A percentile compares a stretch with the other conserved stretches of the same genome.
Conservation (phyloP, 2,888 invertebrate species). For the Eledona agricola region DNA sequence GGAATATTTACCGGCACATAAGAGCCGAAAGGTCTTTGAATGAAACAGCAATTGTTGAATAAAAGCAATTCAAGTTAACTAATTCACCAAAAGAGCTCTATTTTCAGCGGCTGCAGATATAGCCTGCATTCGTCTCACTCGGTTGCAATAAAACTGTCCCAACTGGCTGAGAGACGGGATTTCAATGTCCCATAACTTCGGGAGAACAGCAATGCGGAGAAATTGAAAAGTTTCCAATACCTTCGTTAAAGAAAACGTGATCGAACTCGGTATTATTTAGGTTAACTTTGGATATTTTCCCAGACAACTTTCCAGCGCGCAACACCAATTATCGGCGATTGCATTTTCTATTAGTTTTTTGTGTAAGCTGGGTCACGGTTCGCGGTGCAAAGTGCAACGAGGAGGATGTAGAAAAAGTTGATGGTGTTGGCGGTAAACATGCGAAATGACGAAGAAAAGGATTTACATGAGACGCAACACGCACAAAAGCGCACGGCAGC, state of each 20-base stretch:
- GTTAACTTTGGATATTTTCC: conserved; percentile 28
- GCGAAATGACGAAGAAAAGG: too few relatives aligned
- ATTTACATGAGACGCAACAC: too few relatives aligned
- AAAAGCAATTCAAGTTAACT: conserved; percentile 37
- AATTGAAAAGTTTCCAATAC: conserved; percentile 51
- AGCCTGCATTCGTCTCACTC: conserved; percentile 33
- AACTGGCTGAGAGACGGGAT: conserved; percentile 41
- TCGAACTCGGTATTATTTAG: conserved; percentile 33
- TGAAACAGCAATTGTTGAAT: conserved; percentile 34
- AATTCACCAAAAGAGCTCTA: conserved; percentile 36
- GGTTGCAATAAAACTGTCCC: conserved; percentile 42
- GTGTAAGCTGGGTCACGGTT: conserved; percentile 13
- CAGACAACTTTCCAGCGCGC: conserved; percentile 11
- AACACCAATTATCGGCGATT: conserved; percentile 26
- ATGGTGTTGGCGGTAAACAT: too few relatives aligned
- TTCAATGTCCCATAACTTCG: conserved; percentile 49
- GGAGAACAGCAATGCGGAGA: conserved; percentile 44
- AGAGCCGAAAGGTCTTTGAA: conserved; percentile 25
- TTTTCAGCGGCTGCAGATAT: conserved; percentile 34
- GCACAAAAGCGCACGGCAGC: too few relatives aligned
- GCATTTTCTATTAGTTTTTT: conserved; percentile 9
- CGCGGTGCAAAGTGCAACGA: too few relatives aligned
- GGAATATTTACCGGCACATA: conserved; percentile 6
- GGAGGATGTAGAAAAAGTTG: too few relatives aligned
- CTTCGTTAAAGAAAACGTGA: conserved; percentile 40